Evolutionary conservation across 1,140 invertebrate species (phyloP).

Genomic region (Aphelinus atriplicis): DNA sequence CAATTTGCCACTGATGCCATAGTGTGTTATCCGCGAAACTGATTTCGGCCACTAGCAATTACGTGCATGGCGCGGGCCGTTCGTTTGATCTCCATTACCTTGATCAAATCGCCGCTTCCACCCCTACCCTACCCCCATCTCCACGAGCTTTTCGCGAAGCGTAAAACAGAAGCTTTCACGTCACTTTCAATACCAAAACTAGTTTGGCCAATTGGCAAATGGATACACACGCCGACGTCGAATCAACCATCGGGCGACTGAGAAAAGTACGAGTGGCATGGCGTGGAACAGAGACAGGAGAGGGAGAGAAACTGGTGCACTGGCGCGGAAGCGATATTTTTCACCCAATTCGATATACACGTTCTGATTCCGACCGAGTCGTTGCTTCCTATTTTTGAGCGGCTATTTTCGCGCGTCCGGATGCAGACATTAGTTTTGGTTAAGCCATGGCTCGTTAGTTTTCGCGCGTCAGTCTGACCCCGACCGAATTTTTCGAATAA

Average conservation of each 20-base stretch:
- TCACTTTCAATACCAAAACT: constrained; percentile 17
- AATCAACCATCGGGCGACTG: constrained; percentile 9
- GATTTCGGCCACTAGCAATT: constrained; percentile 32
- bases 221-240: constrained; percentile 12
- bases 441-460: neutral
- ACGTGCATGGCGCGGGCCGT: constrained; percentile 1
- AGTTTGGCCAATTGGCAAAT: constrained; percentile 18
- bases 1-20: constrained; percentile 10
- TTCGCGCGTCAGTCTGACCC: neutral
- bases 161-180: constrained; percentile 11
- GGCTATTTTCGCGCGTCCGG: neutral
- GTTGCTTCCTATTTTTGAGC: neutral
- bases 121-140: neutral
- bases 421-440: constrained; percentile 13
- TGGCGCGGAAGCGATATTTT: constrained; percentile 8
- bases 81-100: constrained; percentile 37
- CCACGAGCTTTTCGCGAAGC: neutral
- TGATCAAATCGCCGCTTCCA: constrained; percentile 37
- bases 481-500: neutral
- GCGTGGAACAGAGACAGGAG: neutral
- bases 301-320: neutral
- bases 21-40: constrained; percentile 10
- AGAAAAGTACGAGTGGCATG: neutral
- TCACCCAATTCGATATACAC: neutral
- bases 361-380: neutral